Evolutionary conservation across 2,797 vertebrate species (phyloP).

Genomic region (Manis javanica): DNA sequence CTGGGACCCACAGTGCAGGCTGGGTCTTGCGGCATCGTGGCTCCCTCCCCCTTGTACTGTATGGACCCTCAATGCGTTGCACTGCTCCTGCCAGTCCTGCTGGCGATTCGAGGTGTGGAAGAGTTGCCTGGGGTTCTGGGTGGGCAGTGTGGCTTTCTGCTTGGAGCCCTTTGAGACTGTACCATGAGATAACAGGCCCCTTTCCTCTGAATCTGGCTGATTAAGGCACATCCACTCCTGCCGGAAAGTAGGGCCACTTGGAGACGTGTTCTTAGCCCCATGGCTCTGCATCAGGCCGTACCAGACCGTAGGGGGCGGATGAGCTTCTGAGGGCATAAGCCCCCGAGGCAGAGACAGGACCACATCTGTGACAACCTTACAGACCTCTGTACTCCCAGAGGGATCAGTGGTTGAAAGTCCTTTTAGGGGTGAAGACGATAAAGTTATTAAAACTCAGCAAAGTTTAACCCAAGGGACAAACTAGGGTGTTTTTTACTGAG

Average conservation of each 20-base stretch:
- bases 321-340: neutral
- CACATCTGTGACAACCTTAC: neutral
- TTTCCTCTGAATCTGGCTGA: neutral
- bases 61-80: rapidly evolving
- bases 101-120: rapidly evolving
- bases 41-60: neutral
- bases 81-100: neutral
- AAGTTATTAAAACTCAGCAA: neutral
- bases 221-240: neutral
- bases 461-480: neutral
- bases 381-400: too few relatives aligned
- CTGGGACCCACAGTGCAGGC: rapidly evolving
- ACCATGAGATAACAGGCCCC: neutral
- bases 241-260: neutral
- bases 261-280: too few relatives aligned
- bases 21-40: neutral
- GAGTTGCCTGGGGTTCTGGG: neutral
- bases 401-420: neutral
- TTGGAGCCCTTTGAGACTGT: too few relatives aligned
- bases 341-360: neutral
- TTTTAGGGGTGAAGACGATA: neutral
- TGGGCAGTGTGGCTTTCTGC: neutral
- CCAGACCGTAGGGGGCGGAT: neutral
- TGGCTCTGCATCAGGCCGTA: neutral
- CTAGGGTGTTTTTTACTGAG: neutral